Evolutionary conservation across 2,113 vertebrate species (phyloP), one percentile per base, ranked within the genome.

Genomic region (Bufo gargarizans): DNA sequence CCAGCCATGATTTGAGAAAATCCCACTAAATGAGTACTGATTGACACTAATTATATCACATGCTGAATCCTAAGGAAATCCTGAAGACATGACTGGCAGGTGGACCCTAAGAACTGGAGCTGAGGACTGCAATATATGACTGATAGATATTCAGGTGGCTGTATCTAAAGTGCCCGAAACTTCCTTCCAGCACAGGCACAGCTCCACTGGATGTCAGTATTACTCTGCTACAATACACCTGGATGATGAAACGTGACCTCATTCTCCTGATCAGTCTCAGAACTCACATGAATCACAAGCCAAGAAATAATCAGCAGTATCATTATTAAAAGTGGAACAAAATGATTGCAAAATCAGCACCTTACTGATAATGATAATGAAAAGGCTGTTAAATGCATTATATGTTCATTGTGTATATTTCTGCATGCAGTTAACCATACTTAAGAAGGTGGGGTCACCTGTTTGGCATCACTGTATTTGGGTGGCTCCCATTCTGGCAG

Each of bases 151-250:
- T 47, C 77, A 80, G n/a, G n/a, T 43, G 6, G 4, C 43, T 33
- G 17, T 58, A 58, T 47, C n/a, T 80, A 14, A 10, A 17, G 50
- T 33, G 12, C 59, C n/a, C 56, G 22, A 22, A 58, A 58, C 43
- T 80, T 59, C 55, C 53, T 33, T 59, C 12, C 2, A 78, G 50
- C 19, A 22, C n/a, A 33, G 0, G 9, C 19, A 82, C 45, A 16
- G 61, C 61, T 88, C 90, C 90, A 91, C 81, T 83, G 81, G 81
- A 83, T 47, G 81, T 83, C 81, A 83, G 81, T 83, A 83, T 61
- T 47, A 69, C 58, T 50, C 81, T 83, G 22, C 10, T 45, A 56
- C 77, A 79, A 56, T 22, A 69, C 81, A 83, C 61, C 81, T 83
- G 81, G 61, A 47, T 16, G 61, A 6, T 49, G 19, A 82, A 47